Base-by-base conservation (phyloP, 2,113 vertebrate genomes). In the Zootoca vivipara region DNA sequence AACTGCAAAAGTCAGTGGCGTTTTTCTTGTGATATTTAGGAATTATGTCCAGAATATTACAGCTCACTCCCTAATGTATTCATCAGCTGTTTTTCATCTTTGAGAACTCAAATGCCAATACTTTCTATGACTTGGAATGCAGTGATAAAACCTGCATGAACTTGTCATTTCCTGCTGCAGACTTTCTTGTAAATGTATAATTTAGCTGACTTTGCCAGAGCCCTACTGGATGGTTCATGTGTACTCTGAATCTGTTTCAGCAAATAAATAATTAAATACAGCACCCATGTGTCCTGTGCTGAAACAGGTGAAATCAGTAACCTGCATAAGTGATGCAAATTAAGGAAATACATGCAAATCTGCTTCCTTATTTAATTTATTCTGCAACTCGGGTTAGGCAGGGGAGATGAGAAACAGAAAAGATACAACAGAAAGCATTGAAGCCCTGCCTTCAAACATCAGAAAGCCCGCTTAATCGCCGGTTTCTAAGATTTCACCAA, bases 51-150 rank as follows among this genome's bases (percentile, higher is more conserved):
- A 74, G 65, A 90, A 82, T 88, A 86, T 86, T 94, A 93, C 33
- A 93, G 82, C 75, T 90, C 77, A 82, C 90, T 92, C 82, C 87
- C 80, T 89, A 85, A 46, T 33, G 26, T 64, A 90, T 92, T 93
- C 89, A 92, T 90, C 28, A 83, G 83, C 74, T 92, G 88, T 82
- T 92, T 92, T 90, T 70, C 85, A 83, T 70, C 75, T 73, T 83
- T 89, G 93, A 95, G 80, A 84, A 73, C 40, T 91, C 88, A 91
- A 93, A 93, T 83, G 83, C 67, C 73, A 90, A 90, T 91, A 72
- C 80, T 89, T 42, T 33, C 65, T 73, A 42, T 69, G 24, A 88
- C 42, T 24, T 89, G 56, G 77, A 89, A 67, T 77, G 79, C 85
- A 89, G 30, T 4, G 58, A 90, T 85, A 92, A 93, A 92, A 35